Base-by-base conservation (phyloP, 1,140 invertebrate genomes). In the Batillaria attramentaria region DNA sequence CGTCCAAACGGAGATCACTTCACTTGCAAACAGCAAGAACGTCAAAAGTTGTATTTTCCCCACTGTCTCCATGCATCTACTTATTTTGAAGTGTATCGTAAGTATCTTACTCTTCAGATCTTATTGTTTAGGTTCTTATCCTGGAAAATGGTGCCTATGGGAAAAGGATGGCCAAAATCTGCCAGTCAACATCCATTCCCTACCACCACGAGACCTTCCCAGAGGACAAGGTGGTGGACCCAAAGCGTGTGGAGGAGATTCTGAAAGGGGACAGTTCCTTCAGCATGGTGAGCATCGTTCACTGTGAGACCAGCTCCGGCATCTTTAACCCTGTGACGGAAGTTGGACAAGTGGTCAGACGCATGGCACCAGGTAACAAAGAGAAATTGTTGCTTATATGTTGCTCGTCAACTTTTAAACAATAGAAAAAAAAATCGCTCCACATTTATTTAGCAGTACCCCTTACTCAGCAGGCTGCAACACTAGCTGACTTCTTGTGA, bases 251-350 rank as follows among this genome's bases (percentile, higher is more conserved):
- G n/a, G 79, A 85, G 72, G 79, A 85, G 28, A 66, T 86, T 41
- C 70, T 91, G 33, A 74, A 83, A 42, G 79, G 77, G 65, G 77
- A 85, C 35, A 80, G 79, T 24, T 75, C 80, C 13, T 92, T 87
- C 79, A 89, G 84, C n/a, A 77, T 87, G n/a, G 89, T 92, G 46
- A 83, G 87, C 35, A 84, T 92, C 3, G 90, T 92, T 6, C 92
- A 93, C 77, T 92, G 91, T 84, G 92, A 93, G 80, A 93, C 92
- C 18, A 92, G 90, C 72, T 91, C 88, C 41, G 92, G 92, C 16
- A 86, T 92, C 13, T 79, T 93, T n/a, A 93, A 92, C 84, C 90
- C 90, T 10, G 89, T 93, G 4, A 85, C 87, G 62, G 84, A 89
- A 62, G 87, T 93, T 31, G 92, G 91, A 13, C 72, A 84, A 35